Conservation (phyloP, 30 jellyfish, hydroid and myxozoan species). For the Hydractinia symbiolongicarpus region DNA sequence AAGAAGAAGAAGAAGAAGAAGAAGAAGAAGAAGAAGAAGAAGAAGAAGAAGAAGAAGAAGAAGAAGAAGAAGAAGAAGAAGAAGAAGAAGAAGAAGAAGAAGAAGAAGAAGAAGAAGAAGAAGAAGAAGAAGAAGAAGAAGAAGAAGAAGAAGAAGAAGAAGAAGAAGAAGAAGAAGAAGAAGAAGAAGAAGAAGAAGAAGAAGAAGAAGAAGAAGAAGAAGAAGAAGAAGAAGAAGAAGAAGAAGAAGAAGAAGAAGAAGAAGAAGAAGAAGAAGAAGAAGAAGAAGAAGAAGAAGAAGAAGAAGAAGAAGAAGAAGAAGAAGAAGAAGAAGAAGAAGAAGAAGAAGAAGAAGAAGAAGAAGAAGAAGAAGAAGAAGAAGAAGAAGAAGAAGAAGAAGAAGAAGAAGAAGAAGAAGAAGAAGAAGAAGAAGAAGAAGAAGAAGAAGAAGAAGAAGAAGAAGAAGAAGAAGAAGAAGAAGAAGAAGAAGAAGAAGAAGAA, state of each 20-base stretch:
- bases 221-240: conserved; percentile 11
- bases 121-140: conserved; percentile 10
- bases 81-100: conserved; percentile 11
- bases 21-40: conserved; percentile 11
- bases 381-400: conserved; percentile 11
- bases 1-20: conserved; percentile 10
- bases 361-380: conserved; percentile 10
- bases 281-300: conserved; percentile 11
- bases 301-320: conserved; percentile 10
- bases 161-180: conserved; percentile 11
- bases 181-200: conserved; percentile 10
- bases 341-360: conserved; percentile 11
- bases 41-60: conserved; percentile 11
- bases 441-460: conserved; percentile 11
- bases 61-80: conserved; percentile 10
- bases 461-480: conserved; percentile 11
- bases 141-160: conserved; percentile 11
- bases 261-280: conserved; percentile 11
- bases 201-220: conserved; percentile 11
- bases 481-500: conserved; percentile 10
- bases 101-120: conserved; percentile 11
- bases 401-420: conserved; percentile 11
- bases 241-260: conserved; percentile 10
- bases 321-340: conserved; percentile 11
- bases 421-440: conserved; percentile 10